Evolutionary conservation across 2,797 vertebrate genomes (phyloP).

Genomic region (Denticeps clupeoides): DNA sequence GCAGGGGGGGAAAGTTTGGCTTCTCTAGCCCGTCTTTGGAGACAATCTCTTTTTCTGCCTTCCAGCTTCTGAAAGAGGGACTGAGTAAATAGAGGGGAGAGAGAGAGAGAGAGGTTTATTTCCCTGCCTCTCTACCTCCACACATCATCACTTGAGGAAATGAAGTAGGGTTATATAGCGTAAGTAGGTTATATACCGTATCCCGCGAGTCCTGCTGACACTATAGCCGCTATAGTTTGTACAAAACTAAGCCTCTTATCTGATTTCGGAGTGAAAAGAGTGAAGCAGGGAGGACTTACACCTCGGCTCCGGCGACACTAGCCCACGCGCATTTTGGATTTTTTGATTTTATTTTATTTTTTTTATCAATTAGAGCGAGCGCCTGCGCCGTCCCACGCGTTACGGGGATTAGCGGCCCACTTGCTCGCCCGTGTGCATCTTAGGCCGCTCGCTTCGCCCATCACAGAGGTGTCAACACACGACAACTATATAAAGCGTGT

Average conservation of each 20-base stretch:
- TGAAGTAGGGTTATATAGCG: conserved; percentile 49
- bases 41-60: conserved; percentile 82
- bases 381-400: conserved; percentile 64
- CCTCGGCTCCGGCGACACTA: conserved; percentile 55
- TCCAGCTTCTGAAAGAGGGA: conserved; percentile 60
- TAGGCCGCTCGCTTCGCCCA: conserved; percentile 58
- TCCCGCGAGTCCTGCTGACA: background rate
- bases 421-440: conserved; percentile 62
- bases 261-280: conserved; percentile 60
- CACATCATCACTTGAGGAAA: conserved; percentile 52
- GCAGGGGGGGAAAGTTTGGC: conserved; percentile 54
- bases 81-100: conserved; percentile 65
- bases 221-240: too few relatives aligned
- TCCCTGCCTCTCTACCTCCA: conserved; percentile 47
- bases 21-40: conserved; percentile 63
- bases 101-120: conserved; percentile 12
- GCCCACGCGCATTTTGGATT: too few relatives aligned
- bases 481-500: too few relatives aligned
- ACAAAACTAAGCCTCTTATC: conserved; percentile 69
- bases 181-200: conserved; percentile 8
- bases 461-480: conserved; percentile 52
- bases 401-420: conserved; percentile 76
- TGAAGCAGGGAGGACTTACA: conserved; percentile 62
- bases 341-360: too few relatives aligned
- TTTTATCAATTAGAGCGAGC: conserved; percentile 83